Percentiles rank a stretch among this genome's conserved stretches.
Evolutionary conservation across 2,888 invertebrate species (phyloP).

Genomic region (Homarus gammarus): DNA sequence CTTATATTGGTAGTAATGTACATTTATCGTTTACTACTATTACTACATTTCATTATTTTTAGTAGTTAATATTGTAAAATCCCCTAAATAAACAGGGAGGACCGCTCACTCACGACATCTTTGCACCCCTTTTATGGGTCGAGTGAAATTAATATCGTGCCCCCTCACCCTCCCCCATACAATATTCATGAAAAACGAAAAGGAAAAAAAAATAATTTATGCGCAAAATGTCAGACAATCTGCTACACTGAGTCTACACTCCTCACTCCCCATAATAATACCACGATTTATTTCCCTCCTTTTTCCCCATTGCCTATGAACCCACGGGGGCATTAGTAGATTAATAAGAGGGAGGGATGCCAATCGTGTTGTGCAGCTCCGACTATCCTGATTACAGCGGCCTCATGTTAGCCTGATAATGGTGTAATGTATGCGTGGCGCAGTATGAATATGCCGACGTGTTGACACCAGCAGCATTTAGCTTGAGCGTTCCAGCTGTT

Average conservation of each 20-base stretch:
- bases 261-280: background rate
- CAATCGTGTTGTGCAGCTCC: background rate
- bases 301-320: no score
- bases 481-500: no score
- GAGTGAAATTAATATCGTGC: background rate
- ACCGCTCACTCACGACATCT: no score
- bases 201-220: background rate
- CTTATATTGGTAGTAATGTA: no score
- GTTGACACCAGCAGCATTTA: no score
- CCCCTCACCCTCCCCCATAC: background rate
- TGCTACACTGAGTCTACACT: no score
- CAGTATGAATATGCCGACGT: no score
- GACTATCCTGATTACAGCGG: background rate
- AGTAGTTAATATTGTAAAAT: background rate
- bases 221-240: background rate
- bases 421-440: background rate
- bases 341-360: background rate
- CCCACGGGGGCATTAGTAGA: constrained; percentile 4
- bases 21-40: no score
- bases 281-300: background rate
- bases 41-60: no score
- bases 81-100: background rate
- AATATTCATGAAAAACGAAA: constrained; percentile 19
- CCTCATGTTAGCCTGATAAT: background rate
- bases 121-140: background rate